A percentile compares a stretch with the other conserved stretches of the same genome.
Conservation (phyloP, 2,797 vertebrate species). For the Telmatherina bonti region DNA sequence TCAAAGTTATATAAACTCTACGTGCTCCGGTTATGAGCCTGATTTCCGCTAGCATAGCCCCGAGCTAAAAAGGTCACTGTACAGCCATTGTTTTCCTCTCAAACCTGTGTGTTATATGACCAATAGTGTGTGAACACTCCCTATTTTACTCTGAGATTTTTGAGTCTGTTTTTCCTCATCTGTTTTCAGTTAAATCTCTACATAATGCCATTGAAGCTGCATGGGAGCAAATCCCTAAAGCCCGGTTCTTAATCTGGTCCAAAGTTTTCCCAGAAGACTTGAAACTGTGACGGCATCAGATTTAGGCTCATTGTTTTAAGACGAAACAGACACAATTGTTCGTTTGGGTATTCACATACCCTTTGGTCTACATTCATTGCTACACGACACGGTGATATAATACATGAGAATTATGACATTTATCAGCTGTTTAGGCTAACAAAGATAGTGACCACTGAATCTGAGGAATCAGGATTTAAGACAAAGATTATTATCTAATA, state of each 20-base stretch:
- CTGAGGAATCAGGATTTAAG: background rate
- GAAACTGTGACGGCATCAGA: background rate
- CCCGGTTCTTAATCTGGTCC: background rate
- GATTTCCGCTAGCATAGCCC: slow-evolving; percentile 21
- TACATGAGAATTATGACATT: background rate
- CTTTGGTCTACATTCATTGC: background rate
- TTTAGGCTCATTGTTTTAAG: background rate
- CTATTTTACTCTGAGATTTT: background rate
- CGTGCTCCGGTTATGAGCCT: slow-evolving; percentile 8
- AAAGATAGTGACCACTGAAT: background rate
- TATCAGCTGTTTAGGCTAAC: background rate
- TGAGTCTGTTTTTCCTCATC: background rate
- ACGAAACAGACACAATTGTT: background rate
- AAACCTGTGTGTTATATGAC: background rate
- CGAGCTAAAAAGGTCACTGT: slow-evolving; percentile 15
- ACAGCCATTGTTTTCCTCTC: background rate
- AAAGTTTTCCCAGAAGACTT: background rate
- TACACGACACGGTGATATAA: background rate
- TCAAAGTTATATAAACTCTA: slow-evolving; percentile 3
- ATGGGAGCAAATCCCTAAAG: slow-evolving; percentile 14
- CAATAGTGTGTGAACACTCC: background rate
- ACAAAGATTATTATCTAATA: background rate
- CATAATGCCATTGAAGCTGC: slow-evolving; percentile 2
- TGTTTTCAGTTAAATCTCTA: background rate
- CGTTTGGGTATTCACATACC: background rate